Conservation (phyloP, 2,888 invertebrate genomes). For the Aethes cnicana region DNA sequence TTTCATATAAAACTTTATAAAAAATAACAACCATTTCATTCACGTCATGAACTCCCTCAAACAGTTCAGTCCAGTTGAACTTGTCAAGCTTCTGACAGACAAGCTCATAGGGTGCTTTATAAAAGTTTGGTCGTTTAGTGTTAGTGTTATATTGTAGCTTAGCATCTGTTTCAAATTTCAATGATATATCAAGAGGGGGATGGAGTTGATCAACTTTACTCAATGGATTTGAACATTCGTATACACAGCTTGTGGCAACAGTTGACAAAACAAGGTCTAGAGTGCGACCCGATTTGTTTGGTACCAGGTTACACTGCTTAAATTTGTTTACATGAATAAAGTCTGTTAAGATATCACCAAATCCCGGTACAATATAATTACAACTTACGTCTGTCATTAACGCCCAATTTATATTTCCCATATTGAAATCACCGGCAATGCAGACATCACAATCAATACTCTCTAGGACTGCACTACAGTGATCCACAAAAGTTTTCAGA, state of each 20-base stretch:
- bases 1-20: not conserved
- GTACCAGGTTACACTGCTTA: not conserved
- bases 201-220: not conserved
- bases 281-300: not conserved
- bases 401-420: not conserved
- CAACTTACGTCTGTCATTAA: not conserved
- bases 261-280: constrained; percentile 6
- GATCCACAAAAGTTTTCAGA: not conserved
- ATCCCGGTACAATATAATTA: not conserved
- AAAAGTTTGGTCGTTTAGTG: too few species aligned
- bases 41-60: not conserved
- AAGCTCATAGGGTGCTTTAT: too few species aligned
- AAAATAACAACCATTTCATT: not conserved
- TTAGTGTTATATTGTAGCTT: too few species aligned
- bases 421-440: constrained; percentile 11
- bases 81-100: too few species aligned
- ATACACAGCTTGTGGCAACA: not conserved
- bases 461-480: not conserved
- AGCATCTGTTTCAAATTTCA: not conserved
- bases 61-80: not conserved
- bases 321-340: constrained; percentile 6
- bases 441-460: not conserved
- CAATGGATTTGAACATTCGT: not conserved
- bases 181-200: not conserved
- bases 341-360: constrained; percentile 2